Percentiles rank a stretch among this genome's conserved stretches.
These are phyloP conservation scores for Drosophila lacicola DNA, from an alignment of 2,888 invertebrate species.

Conservation along the genomic window DNA sequence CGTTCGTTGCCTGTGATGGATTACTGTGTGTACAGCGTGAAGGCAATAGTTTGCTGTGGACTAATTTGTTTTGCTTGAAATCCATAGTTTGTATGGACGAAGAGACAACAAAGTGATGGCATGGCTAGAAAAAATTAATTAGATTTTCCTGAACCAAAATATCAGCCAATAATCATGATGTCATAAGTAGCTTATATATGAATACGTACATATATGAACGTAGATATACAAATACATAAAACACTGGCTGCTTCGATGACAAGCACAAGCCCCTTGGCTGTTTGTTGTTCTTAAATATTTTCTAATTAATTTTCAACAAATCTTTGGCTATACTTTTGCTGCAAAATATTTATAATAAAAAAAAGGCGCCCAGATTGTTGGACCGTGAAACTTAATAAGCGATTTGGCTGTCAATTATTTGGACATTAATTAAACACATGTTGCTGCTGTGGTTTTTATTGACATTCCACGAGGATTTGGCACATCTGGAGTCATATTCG, in stretches of 20 bases:
- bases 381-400: constrained; percentile 9
- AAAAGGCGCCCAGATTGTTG: neutral
- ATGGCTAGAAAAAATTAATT: constrained; percentile 49
- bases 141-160: constrained; percentile 31
- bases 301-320: constrained; percentile 52
- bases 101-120: constrained; percentile 1
- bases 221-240: constrained; percentile 30
- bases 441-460: constrained; percentile 19
- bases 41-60: neutral
- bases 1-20: neutral
- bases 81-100: constrained; percentile 1
- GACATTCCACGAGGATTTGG: constrained; percentile 26
- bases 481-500: neutral
- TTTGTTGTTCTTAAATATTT: constrained; percentile 38
- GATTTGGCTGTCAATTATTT: constrained; percentile 59
- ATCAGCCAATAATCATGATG: constrained; percentile 45
- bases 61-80: neutral
- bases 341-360: neutral
- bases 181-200: constrained; percentile 42
- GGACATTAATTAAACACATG: constrained; percentile 66
- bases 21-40: neutral
- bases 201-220: constrained; percentile 7
- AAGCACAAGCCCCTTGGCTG: constrained; percentile 38
- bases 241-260: constrained; percentile 46
- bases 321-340: constrained; percentile 12